phyloP scores from a whole-genome alignment of 2,888 invertebrate genomes.

The Nephrotoma flavescens region DNA sequence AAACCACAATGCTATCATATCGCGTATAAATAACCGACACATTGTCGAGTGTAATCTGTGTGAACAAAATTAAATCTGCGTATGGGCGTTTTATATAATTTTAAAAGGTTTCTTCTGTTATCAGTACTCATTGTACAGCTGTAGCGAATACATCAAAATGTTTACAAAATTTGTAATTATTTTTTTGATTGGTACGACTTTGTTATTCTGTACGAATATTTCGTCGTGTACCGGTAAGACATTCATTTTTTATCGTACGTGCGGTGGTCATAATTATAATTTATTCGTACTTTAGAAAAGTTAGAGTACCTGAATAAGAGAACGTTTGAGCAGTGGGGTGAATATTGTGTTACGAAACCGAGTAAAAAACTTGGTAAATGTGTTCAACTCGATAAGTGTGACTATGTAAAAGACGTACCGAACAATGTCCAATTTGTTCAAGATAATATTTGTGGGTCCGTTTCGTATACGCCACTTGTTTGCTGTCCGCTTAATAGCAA shows the following conservation, averaged over 20 bases:
- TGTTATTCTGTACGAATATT: neutral
- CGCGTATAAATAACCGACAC: too few species aligned
- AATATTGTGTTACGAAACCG: neutral
- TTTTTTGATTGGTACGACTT: neutral
- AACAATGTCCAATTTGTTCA: neutral
- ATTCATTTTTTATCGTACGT: neutral
- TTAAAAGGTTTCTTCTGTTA: neutral
- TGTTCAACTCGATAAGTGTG: neutral
- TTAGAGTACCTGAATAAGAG: neutral
- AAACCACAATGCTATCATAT: too few species aligned
- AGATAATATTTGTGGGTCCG: neutral
- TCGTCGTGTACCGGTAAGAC: neutral
- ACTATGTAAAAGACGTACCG: neutral
- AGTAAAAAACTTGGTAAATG: neutral
- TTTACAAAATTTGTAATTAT: neutral
- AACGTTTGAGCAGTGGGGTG: neutral
- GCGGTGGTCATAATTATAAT: neutral
- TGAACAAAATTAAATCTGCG: too few species aligned
- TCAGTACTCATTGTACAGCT: neutral
- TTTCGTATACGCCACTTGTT: neutral
- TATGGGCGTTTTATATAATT: too few species aligned
- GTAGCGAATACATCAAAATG: neutral
- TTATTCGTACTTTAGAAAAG: neutral
- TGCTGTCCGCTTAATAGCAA: neutral
- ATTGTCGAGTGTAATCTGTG: too few species aligned